These are phyloP conservation scores for Yponomeuta malinellus DNA, from an alignment of 2,888 invertebrate genomes.

Conservation along the genomic window DNA sequence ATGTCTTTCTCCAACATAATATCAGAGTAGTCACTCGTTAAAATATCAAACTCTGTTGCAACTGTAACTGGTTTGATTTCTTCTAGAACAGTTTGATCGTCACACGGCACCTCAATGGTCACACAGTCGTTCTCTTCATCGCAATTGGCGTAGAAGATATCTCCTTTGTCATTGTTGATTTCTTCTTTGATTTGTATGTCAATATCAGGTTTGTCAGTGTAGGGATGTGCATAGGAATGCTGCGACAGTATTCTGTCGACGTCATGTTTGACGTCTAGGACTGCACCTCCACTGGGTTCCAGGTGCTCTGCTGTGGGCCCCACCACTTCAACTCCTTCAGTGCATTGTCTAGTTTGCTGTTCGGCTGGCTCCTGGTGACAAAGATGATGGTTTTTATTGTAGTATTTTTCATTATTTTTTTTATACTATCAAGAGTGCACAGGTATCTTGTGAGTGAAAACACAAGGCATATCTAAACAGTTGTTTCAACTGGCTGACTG, in stretches of 20 bases:
- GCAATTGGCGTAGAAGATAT: constrained; percentile 82
- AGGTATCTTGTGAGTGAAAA: too few relatives aligned
- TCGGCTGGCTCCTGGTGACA: constrained; percentile 48
- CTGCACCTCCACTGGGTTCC: constrained; percentile 84
- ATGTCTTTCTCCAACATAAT: constrained; percentile 55
- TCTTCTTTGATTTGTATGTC: constrained; percentile 43
- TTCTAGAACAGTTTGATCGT: constrained; percentile 70
- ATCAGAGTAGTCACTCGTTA: constrained; percentile 42
- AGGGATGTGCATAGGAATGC: constrained; percentile 72
- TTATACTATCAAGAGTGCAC: not conserved
- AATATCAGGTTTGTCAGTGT: constrained; percentile 31
- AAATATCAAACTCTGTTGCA: constrained; percentile 44
- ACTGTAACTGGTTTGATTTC: constrained; percentile 39
- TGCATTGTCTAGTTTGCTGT: constrained; percentile 52
- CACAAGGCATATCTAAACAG: too few relatives aligned
- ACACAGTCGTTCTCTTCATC: constrained; percentile 84
- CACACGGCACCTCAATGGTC: constrained; percentile 81
- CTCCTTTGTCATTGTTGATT: constrained; percentile 62
- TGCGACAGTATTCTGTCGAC: constrained; percentile 66
- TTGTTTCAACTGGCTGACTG: too few relatives aligned
- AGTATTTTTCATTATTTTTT: not conserved
- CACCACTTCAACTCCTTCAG: constrained; percentile 84
- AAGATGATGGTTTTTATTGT: constrained; percentile 18
- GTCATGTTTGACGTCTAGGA: constrained; percentile 66
- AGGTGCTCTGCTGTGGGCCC: constrained; percentile 89